A percentile compares a stretch with the other conserved stretches of the same genome.
These are phyloP conservation scores for Brachionichthys hirsutus DNA, from an alignment of 2,113 vertebrate genomes.

Conservation along the genomic window DNA sequence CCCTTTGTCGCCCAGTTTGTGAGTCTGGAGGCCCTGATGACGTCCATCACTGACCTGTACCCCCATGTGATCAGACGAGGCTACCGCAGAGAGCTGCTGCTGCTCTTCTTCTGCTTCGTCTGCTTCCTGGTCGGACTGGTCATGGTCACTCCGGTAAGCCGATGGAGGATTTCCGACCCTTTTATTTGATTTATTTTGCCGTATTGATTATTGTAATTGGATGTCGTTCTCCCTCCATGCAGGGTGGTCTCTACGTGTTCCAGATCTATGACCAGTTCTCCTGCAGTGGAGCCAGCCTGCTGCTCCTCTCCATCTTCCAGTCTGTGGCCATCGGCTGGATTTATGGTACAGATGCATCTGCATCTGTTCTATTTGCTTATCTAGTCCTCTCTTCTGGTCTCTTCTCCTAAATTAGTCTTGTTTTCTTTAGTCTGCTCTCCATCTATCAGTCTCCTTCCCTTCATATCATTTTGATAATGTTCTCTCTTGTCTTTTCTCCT, in stretches of 20 bases:
- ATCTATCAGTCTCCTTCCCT: too few relatives aligned
- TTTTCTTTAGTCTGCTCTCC: too few relatives aligned
- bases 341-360: conserved; percentile 63
- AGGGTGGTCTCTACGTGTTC: conserved; percentile 78
- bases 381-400: background rate
- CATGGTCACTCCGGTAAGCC: conserved; percentile 73
- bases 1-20: conserved; percentile 80
- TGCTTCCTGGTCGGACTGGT: conserved; percentile 88
- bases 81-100: conserved; percentile 84
- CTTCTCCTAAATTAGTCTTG: background rate
- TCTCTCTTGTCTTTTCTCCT: background rate
- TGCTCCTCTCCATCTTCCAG: conserved; percentile 77
- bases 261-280: conserved; percentile 79
- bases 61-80: conserved; percentile 81
- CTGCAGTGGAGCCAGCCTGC: conserved; percentile 76
- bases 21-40: conserved; percentile 91
- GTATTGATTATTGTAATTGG: background rate
- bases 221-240: conserved; percentile 1
- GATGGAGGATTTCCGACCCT: background rate
- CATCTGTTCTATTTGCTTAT: background rate
- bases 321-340: conserved; percentile 76
- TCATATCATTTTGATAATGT: too few relatives aligned
- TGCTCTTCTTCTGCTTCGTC: conserved; percentile 76
- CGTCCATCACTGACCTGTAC: conserved; percentile 86
- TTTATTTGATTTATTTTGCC: background rate